Base-by-base conservation (phyloP, 2,113 vertebrate genomes). In the Tretioscincus oriximinensis region DNA sequence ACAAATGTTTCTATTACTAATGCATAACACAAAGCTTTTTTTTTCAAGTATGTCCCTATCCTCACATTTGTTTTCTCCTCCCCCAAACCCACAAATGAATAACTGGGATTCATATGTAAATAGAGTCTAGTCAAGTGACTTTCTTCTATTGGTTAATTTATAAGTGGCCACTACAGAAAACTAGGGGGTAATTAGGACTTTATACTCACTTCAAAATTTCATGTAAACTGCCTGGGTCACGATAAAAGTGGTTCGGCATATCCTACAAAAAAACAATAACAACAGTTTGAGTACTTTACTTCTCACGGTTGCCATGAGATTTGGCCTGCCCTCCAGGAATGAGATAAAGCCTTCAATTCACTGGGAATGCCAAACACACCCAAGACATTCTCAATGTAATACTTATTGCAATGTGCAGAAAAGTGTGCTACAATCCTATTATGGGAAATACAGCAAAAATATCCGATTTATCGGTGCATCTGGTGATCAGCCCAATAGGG, bases 211-310 rank as follows among this genome's bases (percentile, higher is more conserved):
- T 97, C 83, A 99, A 94, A 83, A 97, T 87, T 73, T 96, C 96
- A 86, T 99, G 98, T 70, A 99, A 93, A 82, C 90, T 93, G 69
- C 88, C 86, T 58, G 96, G 95, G 78, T 99, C 96, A 86, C 96
- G 92, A 94, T 97, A 99, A 95, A 99, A 99, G 65, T 97, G 97
- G 90, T 99, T 99, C 64, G 98, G 98, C 76, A 99, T 94, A 85
- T 99, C 98, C 98, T 99, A 85, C 76, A 86, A 91, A 91, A 31
- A 90, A 10, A 10, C 87, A 85, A 63, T 20, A 78, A 41, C 35
- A 41, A 58, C 54, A 18, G 54, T 51, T 51, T 51, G 49, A 58
- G 54, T 58, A 58, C 14, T 58, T 58, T 58, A 58, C 16, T 58
- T 58, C 18, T 58, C 9, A 58, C 54, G 5, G 35, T 14, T 12